Base-by-base conservation (phyloP, 1,140 invertebrate species). In the Paralvinella palmiformis region DNA sequence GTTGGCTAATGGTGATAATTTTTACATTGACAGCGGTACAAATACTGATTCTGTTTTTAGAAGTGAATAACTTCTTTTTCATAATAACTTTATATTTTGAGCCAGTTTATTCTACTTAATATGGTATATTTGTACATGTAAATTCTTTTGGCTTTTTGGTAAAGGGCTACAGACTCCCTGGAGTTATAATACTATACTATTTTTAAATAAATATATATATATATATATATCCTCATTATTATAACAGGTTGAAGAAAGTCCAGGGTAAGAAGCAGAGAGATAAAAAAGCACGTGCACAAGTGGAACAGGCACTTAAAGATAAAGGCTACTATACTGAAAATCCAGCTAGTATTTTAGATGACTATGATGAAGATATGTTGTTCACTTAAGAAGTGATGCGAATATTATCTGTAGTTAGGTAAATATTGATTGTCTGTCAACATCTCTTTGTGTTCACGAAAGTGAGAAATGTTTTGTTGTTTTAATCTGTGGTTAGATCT, bases 361-460 rank as follows among this genome's bases (percentile, higher is more conserved):
- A 94, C 74, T 71, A 79, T 35, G 94, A 98, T 76, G 92, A 95
- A 73, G 94, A 96, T 83, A 81, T 97, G 31, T 84, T 97, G 33
- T 97, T 97, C n/a, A n/a, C n/a, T n/a, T n/a, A n/a, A n/a, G n/a
- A n/a, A n/a, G n/a, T n/a, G n/a, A n/a, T n/a, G n/a, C n/a, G n/a
- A n/a, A n/a, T n/a, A n/a, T n/a, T n/a, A n/a, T n/a, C n/a, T n/a
- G n/a, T n/a, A n/a, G n/a, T n/a, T n/a, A n/a, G n/a, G n/a, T n/a
- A n/a, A n/a, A n/a, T n/a, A n/a, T n/a, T n/a, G n/a, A n/a, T n/a
- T n/a, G n/a, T n/a, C n/a, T n/a, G n/a, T n/a, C n/a, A n/a, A n/a
- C n/a, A n/a, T n/a, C n/a, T n/a, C n/a, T n/a, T n/a, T n/a, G n/a
- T n/a, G n/a, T n/a, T n/a, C n/a, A n/a, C n/a, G n/a, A n/a, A n/a